Conservation (phyloP, 2,797 vertebrate genomes). For the Ptychobarbus kaznakovi region DNA sequence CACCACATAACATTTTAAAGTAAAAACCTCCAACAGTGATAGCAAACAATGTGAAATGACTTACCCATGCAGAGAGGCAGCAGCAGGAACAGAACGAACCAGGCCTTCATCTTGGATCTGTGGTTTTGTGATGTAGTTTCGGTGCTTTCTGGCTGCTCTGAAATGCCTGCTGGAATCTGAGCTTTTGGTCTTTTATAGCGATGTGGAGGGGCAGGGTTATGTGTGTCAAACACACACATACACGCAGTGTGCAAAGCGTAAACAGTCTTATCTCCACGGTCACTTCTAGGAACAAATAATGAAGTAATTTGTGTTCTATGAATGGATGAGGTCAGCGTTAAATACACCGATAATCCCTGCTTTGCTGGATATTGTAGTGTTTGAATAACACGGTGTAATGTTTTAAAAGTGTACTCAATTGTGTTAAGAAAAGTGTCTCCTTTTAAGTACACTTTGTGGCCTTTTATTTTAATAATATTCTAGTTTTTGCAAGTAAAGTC, state of each 20-base stretch:
- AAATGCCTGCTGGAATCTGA: slow-evolving; percentile 6
- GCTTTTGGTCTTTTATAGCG: slow-evolving; percentile 56
- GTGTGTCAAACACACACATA: slow-evolving; percentile 7
- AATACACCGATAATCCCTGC: background rate
- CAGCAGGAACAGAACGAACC: slow-evolving; percentile 58
- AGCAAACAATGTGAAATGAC: background rate
- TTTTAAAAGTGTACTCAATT: background rate
- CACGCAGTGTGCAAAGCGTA: slow-evolving; percentile 4
- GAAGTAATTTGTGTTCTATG: background rate
- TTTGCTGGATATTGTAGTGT: background rate
- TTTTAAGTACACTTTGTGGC: background rate
- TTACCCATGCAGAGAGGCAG: slow-evolving; percentile 60
- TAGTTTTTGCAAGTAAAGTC: too few species aligned
- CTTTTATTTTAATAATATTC: background rate
- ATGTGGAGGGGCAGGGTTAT: background rate
- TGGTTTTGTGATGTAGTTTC: background rate
- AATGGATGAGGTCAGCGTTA: background rate
- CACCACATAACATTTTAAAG: background rate
- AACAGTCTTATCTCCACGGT: slow-evolving; percentile 46
- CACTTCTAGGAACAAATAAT: background rate
- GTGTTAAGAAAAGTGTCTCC: background rate
- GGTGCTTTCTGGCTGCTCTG: background rate
- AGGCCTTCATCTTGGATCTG: slow-evolving; percentile 60
- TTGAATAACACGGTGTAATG: background rate
- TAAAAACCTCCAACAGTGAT: background rate